Evolutionary conservation across 2,113 vertebrate species (phyloP).

Genomic region (Halcyon senegalensis): DNA sequence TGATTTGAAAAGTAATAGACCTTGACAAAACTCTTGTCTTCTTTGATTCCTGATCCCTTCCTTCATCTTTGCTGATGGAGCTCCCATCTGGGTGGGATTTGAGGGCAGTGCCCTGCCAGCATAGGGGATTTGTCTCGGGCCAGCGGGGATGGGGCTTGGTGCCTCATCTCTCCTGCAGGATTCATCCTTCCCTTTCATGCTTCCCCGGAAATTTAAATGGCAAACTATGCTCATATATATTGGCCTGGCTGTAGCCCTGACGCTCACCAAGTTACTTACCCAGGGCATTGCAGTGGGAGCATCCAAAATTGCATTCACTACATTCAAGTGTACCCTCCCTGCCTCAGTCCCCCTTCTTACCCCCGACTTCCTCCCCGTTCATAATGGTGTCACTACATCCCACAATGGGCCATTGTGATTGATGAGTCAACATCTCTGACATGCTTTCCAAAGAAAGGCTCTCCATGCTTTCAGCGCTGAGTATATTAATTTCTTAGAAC

Average conservation of each 20-base stretch:
- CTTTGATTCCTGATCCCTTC: background rate
- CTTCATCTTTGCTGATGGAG: background rate
- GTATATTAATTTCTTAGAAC: background rate
- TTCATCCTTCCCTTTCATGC: background rate
- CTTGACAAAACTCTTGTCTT: background rate
- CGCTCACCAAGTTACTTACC: background rate
- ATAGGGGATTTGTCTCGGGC: background rate
- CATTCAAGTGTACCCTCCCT: background rate
- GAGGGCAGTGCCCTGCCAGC: background rate
- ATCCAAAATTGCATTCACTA: background rate
- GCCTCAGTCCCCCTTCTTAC: background rate
- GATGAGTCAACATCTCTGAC: background rate
- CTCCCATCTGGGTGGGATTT: accelerated
- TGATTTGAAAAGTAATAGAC: background rate
- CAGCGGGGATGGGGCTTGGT: accelerated
- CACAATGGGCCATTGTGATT: background rate
- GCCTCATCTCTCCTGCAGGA: background rate
- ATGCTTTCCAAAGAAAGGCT: background rate
- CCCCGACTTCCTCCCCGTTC: background rate
- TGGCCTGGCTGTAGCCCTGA: background rate
- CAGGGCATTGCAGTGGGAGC: accelerated
- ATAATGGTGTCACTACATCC: background rate
- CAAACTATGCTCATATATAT: accelerated
- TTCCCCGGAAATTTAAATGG: background rate
- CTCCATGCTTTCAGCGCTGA: background rate